phyloP scores from a whole-genome alignment of 2,797 vertebrate species.

The Xiphorhynchus erythropygius region DNA sequence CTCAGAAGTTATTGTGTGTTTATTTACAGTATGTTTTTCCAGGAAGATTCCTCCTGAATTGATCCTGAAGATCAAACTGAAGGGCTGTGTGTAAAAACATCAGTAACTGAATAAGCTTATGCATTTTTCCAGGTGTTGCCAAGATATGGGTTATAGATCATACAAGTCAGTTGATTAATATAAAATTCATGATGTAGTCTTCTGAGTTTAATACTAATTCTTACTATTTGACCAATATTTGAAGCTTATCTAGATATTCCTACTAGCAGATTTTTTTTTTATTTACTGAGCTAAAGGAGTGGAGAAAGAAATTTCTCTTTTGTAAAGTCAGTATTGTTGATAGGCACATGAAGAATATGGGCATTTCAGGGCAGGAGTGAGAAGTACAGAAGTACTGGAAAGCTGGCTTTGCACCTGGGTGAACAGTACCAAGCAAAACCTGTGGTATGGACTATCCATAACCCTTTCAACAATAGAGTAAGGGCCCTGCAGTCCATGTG shows the following conservation, averaged over 20 bases:
- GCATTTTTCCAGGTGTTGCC: neutral
- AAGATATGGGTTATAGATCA: neutral
- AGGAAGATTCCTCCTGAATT: neutral
- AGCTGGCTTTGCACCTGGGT: neutral
- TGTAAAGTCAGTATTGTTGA: neutral
- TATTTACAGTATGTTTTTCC: neutral
- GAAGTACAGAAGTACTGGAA: neutral
- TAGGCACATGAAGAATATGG: accelerated
- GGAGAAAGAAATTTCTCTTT: neutral
- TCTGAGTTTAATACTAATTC: neutral
- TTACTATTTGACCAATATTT: neutral
- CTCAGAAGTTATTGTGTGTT: accelerated
- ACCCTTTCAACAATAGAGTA: accelerated
- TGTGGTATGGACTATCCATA: too few species aligned
- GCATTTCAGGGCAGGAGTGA: neutral
- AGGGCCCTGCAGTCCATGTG: neutral
- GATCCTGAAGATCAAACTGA: neutral
- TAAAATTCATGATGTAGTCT: neutral
- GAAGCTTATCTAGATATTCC: neutral
- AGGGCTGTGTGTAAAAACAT: neutral
- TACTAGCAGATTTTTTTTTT: neutral
- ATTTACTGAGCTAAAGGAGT: neutral
- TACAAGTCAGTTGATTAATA: neutral
- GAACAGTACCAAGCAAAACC: accelerated
- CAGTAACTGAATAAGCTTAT: neutral